Percentiles rank a stretch among this genome's conserved stretches.
Conservation (phyloP, 2,113 vertebrate species). For the Tauraco erythrolophus region DNA sequence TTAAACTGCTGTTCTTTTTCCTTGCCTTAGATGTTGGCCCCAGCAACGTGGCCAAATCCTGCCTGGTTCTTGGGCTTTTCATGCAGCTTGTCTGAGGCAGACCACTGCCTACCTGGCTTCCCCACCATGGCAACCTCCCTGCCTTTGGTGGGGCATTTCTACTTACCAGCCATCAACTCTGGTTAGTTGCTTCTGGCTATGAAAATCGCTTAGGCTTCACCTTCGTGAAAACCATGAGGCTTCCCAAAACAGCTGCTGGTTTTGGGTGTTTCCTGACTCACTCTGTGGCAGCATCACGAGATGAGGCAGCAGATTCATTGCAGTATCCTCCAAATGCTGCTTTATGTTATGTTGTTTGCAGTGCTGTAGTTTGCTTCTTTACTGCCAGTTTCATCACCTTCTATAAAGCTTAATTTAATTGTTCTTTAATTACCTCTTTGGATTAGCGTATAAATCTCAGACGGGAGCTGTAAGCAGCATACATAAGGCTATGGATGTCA, state of each 20-base stretch:
- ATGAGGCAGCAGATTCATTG: neutral
- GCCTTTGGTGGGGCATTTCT: neutral
- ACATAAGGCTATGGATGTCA: neutral
- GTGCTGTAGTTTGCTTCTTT: neutral
- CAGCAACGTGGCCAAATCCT: neutral
- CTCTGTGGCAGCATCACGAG: rapidly evolving
- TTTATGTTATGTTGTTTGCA: neutral
- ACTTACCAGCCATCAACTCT: rapidly evolving
- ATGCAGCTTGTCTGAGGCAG: neutral
- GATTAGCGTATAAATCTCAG: neutral
- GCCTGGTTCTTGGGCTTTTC: neutral
- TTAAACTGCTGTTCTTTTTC: neutral
- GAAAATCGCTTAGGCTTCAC: neutral
- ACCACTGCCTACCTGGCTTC: neutral
- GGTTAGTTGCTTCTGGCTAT: neutral
- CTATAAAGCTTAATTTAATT: constrained; percentile 46
- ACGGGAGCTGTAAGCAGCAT: neutral
- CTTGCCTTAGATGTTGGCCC: neutral
- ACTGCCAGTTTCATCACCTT: neutral
- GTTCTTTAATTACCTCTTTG: constrained; percentile 35
- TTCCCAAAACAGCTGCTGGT: neutral
- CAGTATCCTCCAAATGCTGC: neutral
- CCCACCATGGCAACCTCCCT: rapidly evolving
- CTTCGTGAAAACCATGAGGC: rapidly evolving
- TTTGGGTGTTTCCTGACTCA: neutral